Base-by-base conservation (phyloP, 2,888 invertebrate genomes). In the Acronicta psi region DNA sequence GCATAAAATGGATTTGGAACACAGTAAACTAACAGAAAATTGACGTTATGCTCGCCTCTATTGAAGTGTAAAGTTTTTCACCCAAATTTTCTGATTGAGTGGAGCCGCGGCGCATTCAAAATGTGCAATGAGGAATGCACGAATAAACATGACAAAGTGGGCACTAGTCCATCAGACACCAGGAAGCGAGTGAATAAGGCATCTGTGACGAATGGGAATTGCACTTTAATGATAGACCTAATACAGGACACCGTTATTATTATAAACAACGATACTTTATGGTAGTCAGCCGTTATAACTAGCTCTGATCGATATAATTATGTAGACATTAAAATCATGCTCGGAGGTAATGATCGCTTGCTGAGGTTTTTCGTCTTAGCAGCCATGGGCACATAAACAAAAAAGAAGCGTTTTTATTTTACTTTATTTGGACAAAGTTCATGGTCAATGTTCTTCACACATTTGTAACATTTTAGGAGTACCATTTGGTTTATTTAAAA, bases 121-220 rank as follows among this genome's bases (percentile, higher is more conserved):
- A 45, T 49, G 20, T 25, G 58, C 58, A 54, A 41, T 43, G 52
- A 62, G 46, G 44, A 37, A 47, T 59, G 58, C 59, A 59, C 40
- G 45, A 46, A 63, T 44, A 66, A 55, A 71, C 38, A 62, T 42
- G 38, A 56, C 42, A 68, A 51, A 59, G 44, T 16, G 46, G 54
- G 17, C 23, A 44, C 40, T 38, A 52, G 50, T 60, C 51, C 36
- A 60, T 44, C 51, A 51, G 49, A 57, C 17, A 67, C 38, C 57
- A 57, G 71, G 69, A 71, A 71, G 60, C 31, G 25, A 31, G 37
- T 53, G 43, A 43, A 52, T 47, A 46, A 41, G 52, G 55, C 37
- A 52, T 42, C 73, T 54, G 41, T 68, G 69, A 62, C 67, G 41
- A 70, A 71, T 67, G 20, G 43, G 36, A 36, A 70, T 56, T 56